Base-by-base conservation (phyloP, 2,797 vertebrate species). In the Phalloptychus januarius region DNA sequence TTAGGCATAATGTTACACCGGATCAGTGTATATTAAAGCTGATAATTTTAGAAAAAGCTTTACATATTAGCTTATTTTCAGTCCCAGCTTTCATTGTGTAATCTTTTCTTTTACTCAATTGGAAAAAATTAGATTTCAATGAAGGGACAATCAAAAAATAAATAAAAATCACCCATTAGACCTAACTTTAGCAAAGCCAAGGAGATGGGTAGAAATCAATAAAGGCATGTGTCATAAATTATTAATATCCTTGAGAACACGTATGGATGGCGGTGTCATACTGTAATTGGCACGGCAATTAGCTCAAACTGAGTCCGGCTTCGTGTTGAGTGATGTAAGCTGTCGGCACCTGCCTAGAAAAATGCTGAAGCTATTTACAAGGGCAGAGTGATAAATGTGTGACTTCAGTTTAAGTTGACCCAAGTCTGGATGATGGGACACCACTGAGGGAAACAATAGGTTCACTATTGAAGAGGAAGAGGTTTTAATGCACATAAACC, bases 321-420 rank as follows among this genome's bases (percentile, higher is more conserved):
- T 81, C 78, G 77, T 84, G 74, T 83, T 85, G 89, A 88, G 76
- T 80, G 85, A 90, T 87, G 82, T 80, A 76, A 8, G 73, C 91
- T 50, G 23, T 79, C 6, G 89, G 88, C 85, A 83, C 77, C 85
- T 75, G 84, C 76, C 89, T 81, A 40, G 52, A 86, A 84, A 86
- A 81, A 81, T 15, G 31, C 18, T 15, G 46, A 78, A 82, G 73
- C 80, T 82, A 88, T 92, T 88, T 83, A 89, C 85, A 79, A 86
- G 88, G 84, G 87, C 87, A 88, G 83, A 18, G 33, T 85, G 82
- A 87, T 78, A 81, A 89, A 87, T 79, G 50, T 48, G 48, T 10
- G 45, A 63, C 85, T 75, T 79, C 85, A 89, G 85, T 91, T 92
- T 70, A 13, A 28, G 67, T 70, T 45, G 40, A 45, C 67, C 67